Percentiles rank a stretch among this genome's conserved stretches.
Conservation (phyloP, 37 sponge, comb jelly and placozoan genomes). For the Theonella swinhoei region DNA sequence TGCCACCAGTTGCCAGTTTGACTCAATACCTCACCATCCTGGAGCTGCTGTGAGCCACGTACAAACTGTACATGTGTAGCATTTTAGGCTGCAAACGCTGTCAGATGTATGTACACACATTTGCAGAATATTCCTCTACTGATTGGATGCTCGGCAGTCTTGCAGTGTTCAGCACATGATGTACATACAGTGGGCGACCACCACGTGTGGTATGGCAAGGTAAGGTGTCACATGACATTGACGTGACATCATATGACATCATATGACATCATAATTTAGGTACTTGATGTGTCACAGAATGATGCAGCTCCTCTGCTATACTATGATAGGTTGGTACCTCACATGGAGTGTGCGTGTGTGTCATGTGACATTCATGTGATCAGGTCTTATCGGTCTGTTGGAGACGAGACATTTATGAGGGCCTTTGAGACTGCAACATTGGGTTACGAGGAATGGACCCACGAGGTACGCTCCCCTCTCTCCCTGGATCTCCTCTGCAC, state of each 20-base stretch:
- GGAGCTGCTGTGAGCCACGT: background rate
- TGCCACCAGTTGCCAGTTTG: conserved; percentile 1
- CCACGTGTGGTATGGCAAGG: conserved; percentile 46
- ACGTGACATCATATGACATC: background rate
- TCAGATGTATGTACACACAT: too few species aligned
- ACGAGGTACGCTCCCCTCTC: conserved; percentile 11
- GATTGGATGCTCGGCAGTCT: background rate
- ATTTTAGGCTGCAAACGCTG: too few species aligned
- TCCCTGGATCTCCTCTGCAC: background rate
- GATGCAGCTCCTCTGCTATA: conserved; percentile 21
- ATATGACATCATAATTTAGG: background rate
- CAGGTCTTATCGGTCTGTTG: conserved; percentile 38
- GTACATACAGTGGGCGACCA: conserved; percentile 35
- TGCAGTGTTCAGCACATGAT: conserved; percentile 16
- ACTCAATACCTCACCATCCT: conserved; percentile 12
- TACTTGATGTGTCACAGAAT: background rate
- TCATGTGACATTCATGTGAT: background rate
- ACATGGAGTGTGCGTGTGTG: background rate
- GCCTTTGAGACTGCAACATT: conserved; percentile 40
- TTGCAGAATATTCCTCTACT: conserved; percentile 2
- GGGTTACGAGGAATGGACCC: conserved; percentile 40
- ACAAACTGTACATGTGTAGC: too few species aligned
- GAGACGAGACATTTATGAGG: conserved; percentile 35
- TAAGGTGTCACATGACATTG: background rate
- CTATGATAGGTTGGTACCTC: conserved; percentile 21